Evolutionary conservation across 1,140 invertebrate genomes (phyloP), one percentile per base, ranked within the genome.

Genomic region (Leucophenga varia): DNA sequence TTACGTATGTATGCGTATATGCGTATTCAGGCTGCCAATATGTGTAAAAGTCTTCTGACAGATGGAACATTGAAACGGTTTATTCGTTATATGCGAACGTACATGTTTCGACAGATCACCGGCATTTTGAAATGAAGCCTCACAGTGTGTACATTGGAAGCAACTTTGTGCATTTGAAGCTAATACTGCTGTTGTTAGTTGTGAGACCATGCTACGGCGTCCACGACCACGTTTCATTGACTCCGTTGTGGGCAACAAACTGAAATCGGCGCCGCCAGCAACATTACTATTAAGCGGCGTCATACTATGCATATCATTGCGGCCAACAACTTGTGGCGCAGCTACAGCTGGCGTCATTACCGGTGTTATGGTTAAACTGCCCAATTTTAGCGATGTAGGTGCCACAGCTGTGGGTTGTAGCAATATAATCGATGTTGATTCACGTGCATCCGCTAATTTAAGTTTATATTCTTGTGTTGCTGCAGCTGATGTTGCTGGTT

Each of bases 1-100:
- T n/a, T n/a, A n/a, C n/a, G n/a, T n/a, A 59, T 96, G 93, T 46
- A 93, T 93, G 9, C 93, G 81, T 35, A 93, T 76, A 65, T 96
- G 93, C 10, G 88, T 86, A 38, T 87, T 85, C 2, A 93, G 79
- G 69, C 91, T 91, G 55, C 85, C 86, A 42, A 85, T 88, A 67
- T 86, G 87, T 2, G 87, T 86, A 43, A 77, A 78, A 10, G 63
- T 59, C 52, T 77, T 76, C 30, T 76, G 58, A 54, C 76, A 77
- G 31, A 76, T 68, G 18, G 64, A 61, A 59, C 77, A 77, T 40
- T 72, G 68, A 43, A 74, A 74, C 5, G 71, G 71, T 77, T 82
- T 82, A 74, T 82, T 81, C 65, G 81, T 79, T 19, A 79, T 77
- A 53, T 82, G 80, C 1, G 70, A 67, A 0, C 80, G 71, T 2